phyloP scores from a whole-genome alignment of 2,797 vertebrate species.

The Epinephelus malabaricus region DNA sequence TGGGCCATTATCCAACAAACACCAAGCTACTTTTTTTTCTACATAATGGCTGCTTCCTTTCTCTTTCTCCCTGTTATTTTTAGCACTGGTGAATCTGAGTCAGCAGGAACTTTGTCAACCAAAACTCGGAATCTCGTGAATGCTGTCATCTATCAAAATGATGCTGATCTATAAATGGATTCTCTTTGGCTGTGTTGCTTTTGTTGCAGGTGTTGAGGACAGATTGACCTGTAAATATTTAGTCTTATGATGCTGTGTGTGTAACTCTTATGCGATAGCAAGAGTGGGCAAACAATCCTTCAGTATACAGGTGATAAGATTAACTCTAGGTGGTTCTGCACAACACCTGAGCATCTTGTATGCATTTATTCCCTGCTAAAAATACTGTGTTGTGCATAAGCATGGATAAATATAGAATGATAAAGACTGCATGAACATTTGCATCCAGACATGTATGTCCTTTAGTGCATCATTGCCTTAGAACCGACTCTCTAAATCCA shows the following conservation, averaged over 20 bases:
- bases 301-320: not conserved
- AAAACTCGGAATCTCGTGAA: slow-evolving; percentile 20
- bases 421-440: slow-evolving; percentile 4
- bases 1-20: slow-evolving; percentile 63
- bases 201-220: slow-evolving; percentile 13
- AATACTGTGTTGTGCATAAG: not conserved
- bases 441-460: slow-evolving; percentile 27
- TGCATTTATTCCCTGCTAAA: not conserved
- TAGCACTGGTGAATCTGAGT: slow-evolving; percentile 46
- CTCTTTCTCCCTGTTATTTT: slow-evolving; percentile 38
- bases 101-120: slow-evolving; percentile 24
- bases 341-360: slow-evolving; percentile 1
- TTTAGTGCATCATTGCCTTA: slow-evolving; percentile 36
- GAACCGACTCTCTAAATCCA: slow-evolving; percentile 38
- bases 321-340: not conserved
- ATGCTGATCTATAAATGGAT: not conserved
- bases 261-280: not conserved
- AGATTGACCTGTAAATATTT: not conserved
- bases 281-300: not conserved
- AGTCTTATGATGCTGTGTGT: not conserved
- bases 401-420: not conserved
- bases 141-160: not conserved
- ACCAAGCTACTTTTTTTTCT: slow-evolving; percentile 13
- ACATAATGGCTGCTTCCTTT: slow-evolving; percentile 35
- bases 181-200: not conserved